Conservation (phyloP, 2,797 vertebrate genomes). For the Craterocephalus amniculus region DNA sequence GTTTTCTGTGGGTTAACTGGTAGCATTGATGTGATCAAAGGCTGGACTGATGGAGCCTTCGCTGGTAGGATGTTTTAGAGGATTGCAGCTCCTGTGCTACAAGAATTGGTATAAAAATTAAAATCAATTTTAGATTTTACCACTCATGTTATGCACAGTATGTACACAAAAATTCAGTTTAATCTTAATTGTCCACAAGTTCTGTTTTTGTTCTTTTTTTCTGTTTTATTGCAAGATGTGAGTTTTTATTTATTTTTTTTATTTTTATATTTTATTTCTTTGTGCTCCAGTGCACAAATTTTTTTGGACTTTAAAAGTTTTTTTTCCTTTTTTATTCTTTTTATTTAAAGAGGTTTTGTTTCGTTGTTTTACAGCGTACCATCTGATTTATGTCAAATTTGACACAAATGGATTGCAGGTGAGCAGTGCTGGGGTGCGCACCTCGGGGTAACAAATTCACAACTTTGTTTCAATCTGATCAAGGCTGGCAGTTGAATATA, state of each 20-base stretch:
- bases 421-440: constrained; percentile 62
- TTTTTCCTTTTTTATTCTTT: constrained; percentile 77
- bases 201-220: constrained; percentile 23
- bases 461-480: constrained; percentile 73
- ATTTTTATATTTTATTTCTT: constrained; percentile 56
- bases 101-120: constrained; percentile 26
- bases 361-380: constrained; percentile 83
- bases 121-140: constrained; percentile 31
- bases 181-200: constrained; percentile 56
- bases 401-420: constrained; percentile 67
- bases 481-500: constrained; percentile 67
- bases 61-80: constrained; percentile 12
- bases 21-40: constrained; percentile 31
- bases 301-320: constrained; percentile 87
- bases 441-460: constrained; percentile 66
- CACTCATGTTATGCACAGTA: constrained; percentile 42
- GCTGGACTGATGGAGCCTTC: constrained; percentile 12
- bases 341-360: constrained; percentile 84
- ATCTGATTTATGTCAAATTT: constrained; percentile 68
- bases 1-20: constrained; percentile 35
- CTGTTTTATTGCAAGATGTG: constrained; percentile 51
- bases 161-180: constrained; percentile 34
- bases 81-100: constrained; percentile 32
- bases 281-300: constrained; percentile 82
- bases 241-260: constrained; percentile 75